These are phyloP conservation scores for Rhynchotus rufescens DNA, from an alignment of 2,797 vertebrate species.

Conservation along the genomic window DNA sequence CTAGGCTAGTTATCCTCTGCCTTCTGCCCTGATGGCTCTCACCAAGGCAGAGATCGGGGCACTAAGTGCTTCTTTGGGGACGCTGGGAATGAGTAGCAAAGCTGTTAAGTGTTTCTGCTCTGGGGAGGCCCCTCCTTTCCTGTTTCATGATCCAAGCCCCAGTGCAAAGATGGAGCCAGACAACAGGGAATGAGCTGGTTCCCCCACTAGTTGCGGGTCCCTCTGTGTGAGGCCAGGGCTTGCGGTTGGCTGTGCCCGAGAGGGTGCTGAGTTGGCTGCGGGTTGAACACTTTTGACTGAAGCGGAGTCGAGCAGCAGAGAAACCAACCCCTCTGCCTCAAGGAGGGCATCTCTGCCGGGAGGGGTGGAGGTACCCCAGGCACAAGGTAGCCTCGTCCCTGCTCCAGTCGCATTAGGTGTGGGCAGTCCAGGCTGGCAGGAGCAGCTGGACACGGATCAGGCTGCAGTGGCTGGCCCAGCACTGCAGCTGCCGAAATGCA, in stretches of 20 bases:
- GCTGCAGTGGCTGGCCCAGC: too few species aligned
- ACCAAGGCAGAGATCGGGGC: background rate
- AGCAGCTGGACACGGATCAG: too few species aligned
- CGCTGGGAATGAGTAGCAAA: background rate
- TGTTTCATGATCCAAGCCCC: background rate
- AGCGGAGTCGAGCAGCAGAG: background rate
- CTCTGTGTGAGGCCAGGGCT: too few species aligned
- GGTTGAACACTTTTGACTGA: background rate
- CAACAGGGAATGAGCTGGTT: background rate
- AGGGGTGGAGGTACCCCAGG: background rate
- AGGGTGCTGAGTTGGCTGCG: background rate
- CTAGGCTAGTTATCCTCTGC: constrained; percentile 37
- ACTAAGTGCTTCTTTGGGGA: constrained; percentile 30
- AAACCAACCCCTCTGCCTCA: accelerated
- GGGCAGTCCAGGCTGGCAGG: background rate
- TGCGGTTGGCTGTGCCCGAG: too few species aligned
- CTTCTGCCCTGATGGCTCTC: background rate
- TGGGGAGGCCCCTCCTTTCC: accelerated
- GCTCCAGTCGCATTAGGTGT: background rate
- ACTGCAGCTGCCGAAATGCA: too few species aligned
- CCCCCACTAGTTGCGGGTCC: background rate
- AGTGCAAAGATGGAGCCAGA: background rate
- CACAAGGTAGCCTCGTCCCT: accelerated
- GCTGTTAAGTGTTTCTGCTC: background rate
- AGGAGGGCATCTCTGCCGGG: accelerated